Evolutionary conservation across 1,140 invertebrate genomes (phyloP), one percentile per base, ranked within the genome.

Genomic region (Riptortus pedestris): DNA sequence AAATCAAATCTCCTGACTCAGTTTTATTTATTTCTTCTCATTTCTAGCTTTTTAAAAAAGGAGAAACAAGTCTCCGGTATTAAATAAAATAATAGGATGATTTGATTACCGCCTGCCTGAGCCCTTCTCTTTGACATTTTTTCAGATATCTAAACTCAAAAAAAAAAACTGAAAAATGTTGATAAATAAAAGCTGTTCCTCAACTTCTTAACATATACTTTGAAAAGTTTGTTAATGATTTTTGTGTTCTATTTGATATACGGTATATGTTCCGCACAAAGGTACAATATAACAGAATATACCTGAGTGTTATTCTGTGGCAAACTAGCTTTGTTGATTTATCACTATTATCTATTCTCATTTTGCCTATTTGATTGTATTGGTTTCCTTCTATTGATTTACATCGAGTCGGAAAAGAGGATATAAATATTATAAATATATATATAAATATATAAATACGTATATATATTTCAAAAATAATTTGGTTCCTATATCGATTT

Each of bases 401-500:
- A n/a, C 45, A 22, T 20, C 22, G 12, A n/a, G 22, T 20, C 4
- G 45, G n/a, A 47, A 47, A 47, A 47, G 7, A 20, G n/a, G 11
- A 47, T 18, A 18, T 20, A 47, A 11, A 47, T 47, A 18, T 18
- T 47, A 47, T 18, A n/a, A 18, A 47, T 47, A 47, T 47, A 47
- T 47, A 47, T 9, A 47, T 47, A 22, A 20, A 47, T 47, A 20
- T 47, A 47, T n/a, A n/a, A n/a, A n/a, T n/a, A n/a, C n/a, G n/a
- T 47, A n/a, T 47, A 47, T 1, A 12, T 47, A 47, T 47, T 47
- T n/a, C 18, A 47, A 47, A 22, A 47, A 47, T 47, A 27, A 47
- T 62, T 62, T 62, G 60, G 38, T 62, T 62, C 60, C 60, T 51
- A 62, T 27, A n/a, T 62, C 20, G 60, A 62, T 28, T 62, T 47